These are phyloP conservation scores for Oligia strigilis DNA, from an alignment of 2,888 invertebrate genomes.

Conservation along the genomic window DNA sequence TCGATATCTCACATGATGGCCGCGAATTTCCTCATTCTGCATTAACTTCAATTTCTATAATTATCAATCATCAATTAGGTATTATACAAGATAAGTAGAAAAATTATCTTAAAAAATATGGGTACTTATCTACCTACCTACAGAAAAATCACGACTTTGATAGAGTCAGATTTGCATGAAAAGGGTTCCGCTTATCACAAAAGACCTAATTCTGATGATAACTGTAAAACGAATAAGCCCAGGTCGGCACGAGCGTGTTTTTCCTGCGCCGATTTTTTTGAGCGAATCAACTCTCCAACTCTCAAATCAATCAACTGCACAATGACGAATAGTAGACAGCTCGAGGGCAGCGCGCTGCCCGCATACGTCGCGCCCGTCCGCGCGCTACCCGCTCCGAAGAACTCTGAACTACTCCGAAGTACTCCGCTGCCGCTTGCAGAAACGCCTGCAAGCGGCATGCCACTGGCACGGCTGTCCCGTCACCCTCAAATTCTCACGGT, in stretches of 20 bases:
- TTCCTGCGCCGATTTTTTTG: background rate
- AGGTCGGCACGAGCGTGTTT: background rate
- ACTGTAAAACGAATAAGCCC: background rate
- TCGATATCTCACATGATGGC: slow-evolving; percentile 9
- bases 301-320: no score
- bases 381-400: no score
- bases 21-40: slow-evolving; percentile 19
- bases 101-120: background rate
- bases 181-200: slow-evolving; percentile 14
- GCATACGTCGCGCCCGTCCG: no score
- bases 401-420: no score
- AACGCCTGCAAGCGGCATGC: no score
- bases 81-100: background rate
- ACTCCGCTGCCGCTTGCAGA: no score
- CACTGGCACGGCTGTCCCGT: no score
- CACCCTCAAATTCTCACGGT: no score
- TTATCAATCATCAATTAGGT: slow-evolving; percentile 4
- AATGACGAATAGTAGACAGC: no score
- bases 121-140: no score
- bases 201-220: background rate
- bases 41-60: background rate
- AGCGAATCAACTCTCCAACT: no score
- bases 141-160: slow-evolving; percentile 4
- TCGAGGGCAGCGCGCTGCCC: no score
- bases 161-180: background rate